These are phyloP conservation scores for Aldabrachelys gigantea DNA, from an alignment of 2,113 vertebrate species.

Conservation along the genomic window DNA sequence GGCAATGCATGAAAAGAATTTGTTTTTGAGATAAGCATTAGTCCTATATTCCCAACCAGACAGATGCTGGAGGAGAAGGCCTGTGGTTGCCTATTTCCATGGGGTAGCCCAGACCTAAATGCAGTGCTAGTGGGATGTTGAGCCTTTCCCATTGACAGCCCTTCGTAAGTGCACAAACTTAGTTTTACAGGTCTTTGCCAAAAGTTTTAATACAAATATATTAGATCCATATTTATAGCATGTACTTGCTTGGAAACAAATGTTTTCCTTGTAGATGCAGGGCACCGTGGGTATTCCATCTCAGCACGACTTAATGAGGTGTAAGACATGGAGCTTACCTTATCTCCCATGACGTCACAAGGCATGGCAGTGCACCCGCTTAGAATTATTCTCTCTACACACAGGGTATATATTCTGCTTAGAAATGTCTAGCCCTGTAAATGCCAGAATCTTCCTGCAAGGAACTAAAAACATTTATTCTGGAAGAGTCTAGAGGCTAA, in stretches of 20 bases:
- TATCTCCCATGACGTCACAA: slow-evolving; percentile 37
- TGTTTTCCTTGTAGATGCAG: neutral
- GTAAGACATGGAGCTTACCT: slow-evolving; percentile 3
- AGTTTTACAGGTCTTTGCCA: neutral
- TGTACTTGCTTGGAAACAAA: fast-evolving
- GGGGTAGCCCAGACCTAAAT: neutral
- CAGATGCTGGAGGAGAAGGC: neutral
- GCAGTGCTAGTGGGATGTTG: neutral
- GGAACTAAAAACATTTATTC: slow-evolving; percentile 75
- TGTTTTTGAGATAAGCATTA: neutral
- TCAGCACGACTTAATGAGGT: fast-evolving
- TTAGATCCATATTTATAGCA: fast-evolving
- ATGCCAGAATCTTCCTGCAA: slow-evolving; percentile 51
- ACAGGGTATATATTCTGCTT: neutral
- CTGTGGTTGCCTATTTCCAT: neutral
- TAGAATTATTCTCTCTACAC: fast-evolving
- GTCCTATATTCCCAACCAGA: neutral
- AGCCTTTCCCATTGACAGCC: neutral
- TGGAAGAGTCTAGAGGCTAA: slow-evolving; percentile 53
- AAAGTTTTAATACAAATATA: neutral
- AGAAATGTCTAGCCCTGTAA: slow-evolving; percentile 40
- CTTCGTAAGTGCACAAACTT: neutral
- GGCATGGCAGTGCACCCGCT: neutral
- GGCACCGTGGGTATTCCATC: fast-evolving
- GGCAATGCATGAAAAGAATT: fast-evolving